A percentile compares a stretch with the other conserved stretches of the same genome.
These are phyloP conservation scores for Gryllus bimaculatus DNA, from an alignment of 1,140 invertebrate genomes.

Conservation along the genomic window DNA sequence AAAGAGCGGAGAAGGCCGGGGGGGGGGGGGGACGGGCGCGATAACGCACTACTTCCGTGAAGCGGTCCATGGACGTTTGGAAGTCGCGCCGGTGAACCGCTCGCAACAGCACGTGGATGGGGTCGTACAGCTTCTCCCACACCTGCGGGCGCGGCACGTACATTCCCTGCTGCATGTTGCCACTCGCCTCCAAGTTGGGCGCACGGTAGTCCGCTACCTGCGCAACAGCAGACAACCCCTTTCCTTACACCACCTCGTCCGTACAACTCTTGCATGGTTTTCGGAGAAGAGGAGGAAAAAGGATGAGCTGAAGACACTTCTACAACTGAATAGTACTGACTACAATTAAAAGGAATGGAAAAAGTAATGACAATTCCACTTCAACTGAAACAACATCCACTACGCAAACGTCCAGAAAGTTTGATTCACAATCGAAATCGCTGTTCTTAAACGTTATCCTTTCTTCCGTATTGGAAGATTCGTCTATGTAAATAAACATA, in stretches of 20 bases:
- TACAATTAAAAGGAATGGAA: too few relatives aligned
- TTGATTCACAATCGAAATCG: too few relatives aligned
- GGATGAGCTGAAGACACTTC: not conserved
- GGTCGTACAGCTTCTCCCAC: conserved; percentile 90
- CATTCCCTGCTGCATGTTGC: conserved; percentile 86
- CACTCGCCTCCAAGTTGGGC: conserved; percentile 66
- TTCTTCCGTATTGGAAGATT: too few relatives aligned
- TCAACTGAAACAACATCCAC: too few relatives aligned
- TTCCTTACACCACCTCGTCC: not conserved
- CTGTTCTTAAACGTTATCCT: too few relatives aligned
- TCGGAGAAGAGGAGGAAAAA: not conserved
- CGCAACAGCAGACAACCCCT: conserved; percentile 20
- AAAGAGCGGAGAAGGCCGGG: too few relatives aligned
- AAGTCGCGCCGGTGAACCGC: conserved; percentile 88
- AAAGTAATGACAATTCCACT: too few relatives aligned
- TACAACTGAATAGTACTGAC: too few relatives aligned
- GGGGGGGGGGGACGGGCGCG: too few relatives aligned
- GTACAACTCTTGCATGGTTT: too few relatives aligned
- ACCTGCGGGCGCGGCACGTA: conserved; percentile 81
- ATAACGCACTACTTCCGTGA: conserved; percentile 67
- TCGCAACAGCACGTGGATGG: conserved; percentile 80
- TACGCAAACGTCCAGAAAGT: too few relatives aligned
- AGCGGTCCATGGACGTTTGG: conserved; percentile 87
- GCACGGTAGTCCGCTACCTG: conserved; percentile 67
- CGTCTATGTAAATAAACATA: too few relatives aligned